Conservation (phyloP, 1,140 invertebrate species). For the Ooceraea biroi region DNA sequence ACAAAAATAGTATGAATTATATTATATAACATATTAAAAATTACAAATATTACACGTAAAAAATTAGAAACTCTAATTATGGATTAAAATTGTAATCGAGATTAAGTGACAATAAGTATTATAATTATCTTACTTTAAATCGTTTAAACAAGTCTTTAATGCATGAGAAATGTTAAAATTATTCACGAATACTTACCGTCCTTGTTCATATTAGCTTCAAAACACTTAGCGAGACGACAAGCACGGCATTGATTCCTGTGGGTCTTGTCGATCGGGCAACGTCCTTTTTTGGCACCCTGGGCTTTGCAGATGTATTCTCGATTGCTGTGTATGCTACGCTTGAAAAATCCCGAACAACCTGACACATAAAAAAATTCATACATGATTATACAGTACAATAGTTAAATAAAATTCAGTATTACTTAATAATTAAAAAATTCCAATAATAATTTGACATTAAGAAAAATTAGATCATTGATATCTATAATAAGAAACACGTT, state of each 20-base stretch:
- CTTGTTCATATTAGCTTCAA: constrained; percentile 99
- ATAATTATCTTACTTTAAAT: background rate
- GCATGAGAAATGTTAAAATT: background rate
- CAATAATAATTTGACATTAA: background rate
- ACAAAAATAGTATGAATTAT: too few relatives aligned
- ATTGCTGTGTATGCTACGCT: constrained; percentile 97
- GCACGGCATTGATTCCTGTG: constrained; percentile 99
- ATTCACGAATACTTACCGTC: constrained; percentile 93
- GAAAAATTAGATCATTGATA: background rate
- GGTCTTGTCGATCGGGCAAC: constrained; percentile 98
- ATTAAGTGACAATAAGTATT: too few relatives aligned
- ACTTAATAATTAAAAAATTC: background rate
- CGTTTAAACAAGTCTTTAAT: background rate
- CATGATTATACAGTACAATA: background rate
- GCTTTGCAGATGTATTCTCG: constrained; percentile 98
- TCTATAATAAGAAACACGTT: background rate
- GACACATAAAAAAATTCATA: constrained; percentile 49
- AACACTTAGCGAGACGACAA: constrained; percentile 98
- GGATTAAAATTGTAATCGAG: too few relatives aligned
- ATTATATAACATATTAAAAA: background rate
- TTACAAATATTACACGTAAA: background rate
- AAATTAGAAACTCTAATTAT: background rate
- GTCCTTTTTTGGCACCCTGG: constrained; percentile 95
- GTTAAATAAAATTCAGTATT: background rate
- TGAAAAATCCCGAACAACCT: constrained; percentile 99